phyloP scores from a whole-genome alignment of 2,113 vertebrate species.

The Tetraodon nigroviridis region DNA sequence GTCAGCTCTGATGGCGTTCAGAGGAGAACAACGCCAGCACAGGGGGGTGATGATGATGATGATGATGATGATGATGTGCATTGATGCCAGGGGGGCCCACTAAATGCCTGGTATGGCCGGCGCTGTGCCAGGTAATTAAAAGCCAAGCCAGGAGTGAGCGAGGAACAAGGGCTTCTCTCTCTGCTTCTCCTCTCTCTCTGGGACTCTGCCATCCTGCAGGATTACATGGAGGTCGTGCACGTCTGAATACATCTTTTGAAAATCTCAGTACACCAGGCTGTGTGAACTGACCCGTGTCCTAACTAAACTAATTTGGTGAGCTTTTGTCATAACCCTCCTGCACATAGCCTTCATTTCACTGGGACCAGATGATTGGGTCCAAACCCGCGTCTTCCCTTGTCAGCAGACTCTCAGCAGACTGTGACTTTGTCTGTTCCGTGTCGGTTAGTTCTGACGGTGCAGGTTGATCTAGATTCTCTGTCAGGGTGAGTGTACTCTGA shows the following conservation, averaged over 20 bases:
- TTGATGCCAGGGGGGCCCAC: conserved; percentile 53
- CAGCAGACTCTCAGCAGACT: background rate
- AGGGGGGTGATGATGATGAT: conserved; percentile 52
- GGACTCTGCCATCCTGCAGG: conserved; percentile 3
- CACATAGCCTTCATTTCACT: too few species aligned
- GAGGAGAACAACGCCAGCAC: conserved; percentile 13
- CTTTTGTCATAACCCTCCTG: too few species aligned
- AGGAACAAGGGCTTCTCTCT: conserved; percentile 57
- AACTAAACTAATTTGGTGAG: too few species aligned
- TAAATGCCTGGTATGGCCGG: conserved; percentile 49
- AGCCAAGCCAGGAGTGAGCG: conserved; percentile 41
- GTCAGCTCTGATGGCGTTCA: background rate
- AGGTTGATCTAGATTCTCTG: conserved; percentile 13
- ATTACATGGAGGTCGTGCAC: conserved; percentile 1
- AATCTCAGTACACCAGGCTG: too few species aligned
- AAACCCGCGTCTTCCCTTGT: too few species aligned
- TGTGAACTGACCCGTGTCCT: too few species aligned
- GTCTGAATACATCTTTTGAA: background rate
- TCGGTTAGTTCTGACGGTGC: conserved; percentile 1
- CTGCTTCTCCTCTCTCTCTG: conserved; percentile 10
- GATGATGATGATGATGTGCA: conserved; percentile 46
- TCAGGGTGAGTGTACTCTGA: background rate
- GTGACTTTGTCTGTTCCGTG: conserved; percentile 12
- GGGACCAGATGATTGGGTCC: too few species aligned
- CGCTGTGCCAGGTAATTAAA: conserved; percentile 64